Base-by-base conservation (phyloP, 2,888 invertebrate genomes). In the Dusona sp. region DNA sequence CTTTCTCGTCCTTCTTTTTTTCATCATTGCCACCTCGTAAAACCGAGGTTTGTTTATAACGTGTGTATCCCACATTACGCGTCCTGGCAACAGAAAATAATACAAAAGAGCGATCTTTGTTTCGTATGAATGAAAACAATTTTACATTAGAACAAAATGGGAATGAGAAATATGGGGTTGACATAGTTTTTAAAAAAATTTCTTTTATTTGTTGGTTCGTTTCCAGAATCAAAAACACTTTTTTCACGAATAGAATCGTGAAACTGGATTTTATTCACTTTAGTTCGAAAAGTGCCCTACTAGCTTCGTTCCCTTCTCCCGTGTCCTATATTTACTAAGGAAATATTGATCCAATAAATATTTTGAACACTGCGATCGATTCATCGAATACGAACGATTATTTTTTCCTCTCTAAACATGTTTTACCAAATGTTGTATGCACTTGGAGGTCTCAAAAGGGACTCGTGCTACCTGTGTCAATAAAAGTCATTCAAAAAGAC, bases 1-100 rank as follows among this genome's bases (percentile, higher is more conserved):
- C 9, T 25, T 70, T 48, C 70, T 48, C 54, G 19, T 36, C 61
- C 29, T 42, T 67, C 42, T 73, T 22, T 57, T 38, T 48, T 74
- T 68, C 70, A 72, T 72, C 65, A 48, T 82, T 68, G 42, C 22
- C 70, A 75, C 54, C 75, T 48, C 73, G 61, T 72, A 51, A 65
- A 68, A 22, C n/a, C 65, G 42, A 64, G 75, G 61, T 77, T 83
- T 64, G 36, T 65, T 81, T 25, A 61, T 68, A 80, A 81, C 57
- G 80, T 61, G 75, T 81, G 73, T 29, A 36, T 42, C 29, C 48
- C 67, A 74, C 22, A 72, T 45, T 73, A 74, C 74, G 45, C 19
- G 48, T 64, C 51, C 75, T 45, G 68, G 74, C 36, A 70, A 77
- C 22, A 36, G 13, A 72, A 54, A 54, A 81, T 22, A 83, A 83